A percentile compares a stretch with the other conserved stretches of the same genome.
These are phyloP conservation scores for Neodiprion pinetum DNA, from an alignment of 1,140 invertebrate species.

Conservation along the genomic window DNA sequence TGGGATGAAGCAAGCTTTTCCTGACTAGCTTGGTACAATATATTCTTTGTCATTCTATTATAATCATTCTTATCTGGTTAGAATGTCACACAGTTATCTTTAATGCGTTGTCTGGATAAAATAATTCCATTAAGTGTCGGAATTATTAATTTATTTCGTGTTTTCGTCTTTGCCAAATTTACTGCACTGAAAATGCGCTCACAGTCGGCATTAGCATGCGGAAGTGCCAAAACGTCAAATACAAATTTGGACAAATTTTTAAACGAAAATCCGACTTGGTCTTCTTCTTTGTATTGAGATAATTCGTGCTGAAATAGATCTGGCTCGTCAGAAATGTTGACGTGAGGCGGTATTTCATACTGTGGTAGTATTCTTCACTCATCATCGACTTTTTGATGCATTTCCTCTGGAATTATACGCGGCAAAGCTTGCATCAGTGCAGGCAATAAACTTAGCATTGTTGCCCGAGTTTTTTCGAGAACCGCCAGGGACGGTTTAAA, in stretches of 20 bases:
- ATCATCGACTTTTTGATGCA: slow-evolving; percentile 25
- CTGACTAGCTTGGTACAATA: too few species aligned
- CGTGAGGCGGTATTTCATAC: slow-evolving; percentile 25
- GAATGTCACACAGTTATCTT: slow-evolving; percentile 25
- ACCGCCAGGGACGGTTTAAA: slow-evolving; percentile 23
- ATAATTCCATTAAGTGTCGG: slow-evolving; percentile 19
- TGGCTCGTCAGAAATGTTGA: slow-evolving; percentile 18
- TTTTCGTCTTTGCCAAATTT: slow-evolving; percentile 29
- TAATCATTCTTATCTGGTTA: slow-evolving; percentile 25
- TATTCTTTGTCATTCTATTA: slow-evolving; percentile 21
- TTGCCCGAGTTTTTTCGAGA: slow-evolving; percentile 8
- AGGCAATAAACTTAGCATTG: slow-evolving; percentile 19
- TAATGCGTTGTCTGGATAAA: slow-evolving; percentile 23
- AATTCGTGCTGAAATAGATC: slow-evolving; percentile 30
- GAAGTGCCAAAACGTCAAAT: slow-evolving; percentile 21
- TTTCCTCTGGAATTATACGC: slow-evolving; percentile 16
- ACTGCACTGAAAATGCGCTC: slow-evolving; percentile 28
- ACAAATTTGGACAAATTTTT: slow-evolving; percentile 8
- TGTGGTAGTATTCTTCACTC: slow-evolving; percentile 30
- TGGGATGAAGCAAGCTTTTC: too few species aligned
- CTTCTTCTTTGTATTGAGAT: slow-evolving; percentile 21
- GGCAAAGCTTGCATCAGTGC: slow-evolving; percentile 24
- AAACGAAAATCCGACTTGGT: slow-evolving; percentile 14
- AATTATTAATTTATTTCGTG: slow-evolving; percentile 21
- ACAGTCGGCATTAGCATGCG: slow-evolving; percentile 29